Conservation (phyloP, 2,888 invertebrate species). For the Parnassius smintheus region DNA sequence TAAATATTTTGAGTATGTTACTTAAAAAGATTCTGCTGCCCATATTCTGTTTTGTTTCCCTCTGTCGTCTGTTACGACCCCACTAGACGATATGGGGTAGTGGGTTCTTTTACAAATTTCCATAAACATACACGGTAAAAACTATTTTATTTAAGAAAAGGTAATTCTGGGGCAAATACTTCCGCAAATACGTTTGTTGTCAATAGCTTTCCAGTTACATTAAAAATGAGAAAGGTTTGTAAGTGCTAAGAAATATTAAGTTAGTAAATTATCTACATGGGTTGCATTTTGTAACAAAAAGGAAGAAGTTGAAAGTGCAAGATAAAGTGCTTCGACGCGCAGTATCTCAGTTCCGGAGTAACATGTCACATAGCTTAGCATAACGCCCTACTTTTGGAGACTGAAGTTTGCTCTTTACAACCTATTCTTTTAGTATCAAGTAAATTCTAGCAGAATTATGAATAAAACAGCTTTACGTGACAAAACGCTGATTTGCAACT, state of each 20-base stretch:
- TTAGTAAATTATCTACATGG: slow-evolving; percentile 29
- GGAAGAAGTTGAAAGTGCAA: slow-evolving; percentile 28
- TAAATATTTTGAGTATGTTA: too few species aligned
- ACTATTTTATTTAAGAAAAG: too few species aligned
- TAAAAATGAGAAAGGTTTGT: slow-evolving; percentile 14
- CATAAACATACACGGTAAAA: too few species aligned
- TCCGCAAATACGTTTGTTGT: too few species aligned
- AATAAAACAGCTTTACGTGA: slow-evolving; percentile 26
- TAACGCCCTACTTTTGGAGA: slow-evolving; percentile 27
- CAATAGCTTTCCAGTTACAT: neutral
- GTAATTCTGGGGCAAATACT: too few species aligned
- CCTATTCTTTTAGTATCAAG: slow-evolving; percentile 26
- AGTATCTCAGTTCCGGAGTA: slow-evolving; percentile 26
- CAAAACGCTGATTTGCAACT: slow-evolving; percentile 22
- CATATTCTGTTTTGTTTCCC: too few species aligned
- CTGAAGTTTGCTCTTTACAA: slow-evolving; percentile 27
- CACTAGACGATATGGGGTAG: too few species aligned
- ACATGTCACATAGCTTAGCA: slow-evolving; percentile 29
- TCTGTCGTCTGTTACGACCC: too few species aligned
- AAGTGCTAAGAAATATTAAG: slow-evolving; percentile 27
- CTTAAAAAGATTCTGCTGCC: too few species aligned
- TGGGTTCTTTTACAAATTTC: too few species aligned
- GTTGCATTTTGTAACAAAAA: slow-evolving; percentile 29
- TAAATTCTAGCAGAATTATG: slow-evolving; percentile 26
- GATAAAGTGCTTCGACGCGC: slow-evolving; percentile 29